Conservation (phyloP, 2,888 invertebrate species). For the Digitonthophagus gazella region DNA sequence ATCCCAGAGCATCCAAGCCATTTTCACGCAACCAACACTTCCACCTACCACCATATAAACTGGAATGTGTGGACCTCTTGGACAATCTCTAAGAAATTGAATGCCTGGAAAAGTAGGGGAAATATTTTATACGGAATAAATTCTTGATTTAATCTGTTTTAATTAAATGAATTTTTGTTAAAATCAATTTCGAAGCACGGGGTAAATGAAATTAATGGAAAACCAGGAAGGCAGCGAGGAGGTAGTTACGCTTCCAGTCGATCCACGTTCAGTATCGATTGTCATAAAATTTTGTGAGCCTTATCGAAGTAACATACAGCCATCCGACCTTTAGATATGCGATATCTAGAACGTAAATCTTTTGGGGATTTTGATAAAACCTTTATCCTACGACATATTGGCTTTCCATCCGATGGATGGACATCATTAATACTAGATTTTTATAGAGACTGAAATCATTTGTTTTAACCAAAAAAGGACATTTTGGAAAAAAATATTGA, state of each 20-base stretch:
- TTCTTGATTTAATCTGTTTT: no score
- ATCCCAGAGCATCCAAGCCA: slow-evolving; percentile 65
- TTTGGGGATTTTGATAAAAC: background rate
- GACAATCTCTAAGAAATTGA: slow-evolving; percentile 77
- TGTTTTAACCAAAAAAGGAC: no score
- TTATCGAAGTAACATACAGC: background rate
- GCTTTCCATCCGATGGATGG: no score
- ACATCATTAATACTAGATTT: no score
- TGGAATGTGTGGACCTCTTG: slow-evolving; percentile 72
- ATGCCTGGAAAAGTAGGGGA: slow-evolving; percentile 59
- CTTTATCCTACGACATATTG: background rate
- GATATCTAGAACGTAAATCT: background rate
- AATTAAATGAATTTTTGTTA: no score
- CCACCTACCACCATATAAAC: slow-evolving; percentile 85
- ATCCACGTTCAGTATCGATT: background rate
- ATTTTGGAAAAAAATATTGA: no score
- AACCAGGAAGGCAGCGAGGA: no score
- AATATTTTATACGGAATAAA: no score
- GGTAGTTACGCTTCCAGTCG: no score
- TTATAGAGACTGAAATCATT: no score
- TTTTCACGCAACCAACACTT: slow-evolving; percentile 68
- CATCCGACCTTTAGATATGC: background rate
- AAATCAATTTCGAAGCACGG: no score
- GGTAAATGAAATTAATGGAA: no score
- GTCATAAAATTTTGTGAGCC: background rate